phyloP scores from a whole-genome alignment of 2,888 invertebrate genomes.

The Tiliacea citrago region DNA sequence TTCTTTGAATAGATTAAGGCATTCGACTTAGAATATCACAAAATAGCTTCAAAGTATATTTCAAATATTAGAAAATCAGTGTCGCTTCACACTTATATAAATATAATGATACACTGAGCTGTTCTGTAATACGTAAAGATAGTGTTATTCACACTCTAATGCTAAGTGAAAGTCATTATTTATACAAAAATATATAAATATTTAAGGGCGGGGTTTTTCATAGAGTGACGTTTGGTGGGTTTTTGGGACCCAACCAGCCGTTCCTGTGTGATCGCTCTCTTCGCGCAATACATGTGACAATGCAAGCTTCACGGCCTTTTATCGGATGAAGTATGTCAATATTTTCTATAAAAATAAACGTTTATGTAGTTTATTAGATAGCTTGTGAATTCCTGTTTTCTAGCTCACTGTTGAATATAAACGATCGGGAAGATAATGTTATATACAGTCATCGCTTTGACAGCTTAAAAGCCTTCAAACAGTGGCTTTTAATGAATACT shows the following conservation, averaged over 20 bases:
- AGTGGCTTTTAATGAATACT: constrained; percentile 90
- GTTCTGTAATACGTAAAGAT: constrained; percentile 89
- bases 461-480: constrained; percentile 90
- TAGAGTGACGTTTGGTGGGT: constrained; percentile 48
- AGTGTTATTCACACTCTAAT: constrained; percentile 88
- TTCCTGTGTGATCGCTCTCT: constrained; percentile 55
- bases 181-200: constrained; percentile 80
- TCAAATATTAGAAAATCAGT: constrained; percentile 86
- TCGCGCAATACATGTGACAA: constrained; percentile 81
- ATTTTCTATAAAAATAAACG: constrained; percentile 88
- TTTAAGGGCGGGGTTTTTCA: constrained; percentile 59
- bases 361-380: constrained; percentile 87
- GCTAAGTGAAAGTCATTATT: constrained; percentile 85
- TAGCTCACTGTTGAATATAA: constrained; percentile 82
- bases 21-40: constrained; percentile 85
- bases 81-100: constrained; percentile 86
- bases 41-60: constrained; percentile 88
- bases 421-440: constrained; percentile 75
- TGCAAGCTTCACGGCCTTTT: constrained; percentile 86
- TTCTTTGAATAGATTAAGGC: constrained; percentile 78
- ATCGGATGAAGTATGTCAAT: constrained; percentile 84
- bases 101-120: constrained; percentile 85
- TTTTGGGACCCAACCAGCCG: constrained; percentile 17
- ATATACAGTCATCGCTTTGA: constrained; percentile 85
- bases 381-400: constrained; percentile 86